Evolutionary conservation across 2,888 invertebrate species (phyloP).

Genomic region (Luperina nickerlii): DNA sequence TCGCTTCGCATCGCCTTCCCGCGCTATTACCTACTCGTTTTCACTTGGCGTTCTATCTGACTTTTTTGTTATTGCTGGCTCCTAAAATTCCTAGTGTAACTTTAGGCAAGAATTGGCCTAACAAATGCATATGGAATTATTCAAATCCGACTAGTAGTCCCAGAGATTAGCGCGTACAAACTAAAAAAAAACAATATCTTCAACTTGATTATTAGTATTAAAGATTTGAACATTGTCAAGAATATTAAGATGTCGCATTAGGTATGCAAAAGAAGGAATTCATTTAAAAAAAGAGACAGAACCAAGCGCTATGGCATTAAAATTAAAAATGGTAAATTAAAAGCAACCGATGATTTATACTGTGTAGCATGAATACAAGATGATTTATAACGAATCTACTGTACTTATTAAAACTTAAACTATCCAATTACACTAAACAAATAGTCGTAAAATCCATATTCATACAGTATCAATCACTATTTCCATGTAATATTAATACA

Average conservation of each 20-base stretch:
- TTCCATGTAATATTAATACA: slow-evolving; percentile 61
- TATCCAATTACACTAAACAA: slow-evolving; percentile 31
- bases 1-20: not conserved
- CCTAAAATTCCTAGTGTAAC: not conserved
- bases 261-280: not conserved
- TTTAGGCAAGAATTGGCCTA: not conserved
- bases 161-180: not conserved
- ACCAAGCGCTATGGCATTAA: not conserved
- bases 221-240: not conserved
- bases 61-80: not conserved
- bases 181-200: not conserved
- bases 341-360: not conserved
- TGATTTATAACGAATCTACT: not conserved
- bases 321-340: not conserved
- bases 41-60: not conserved
- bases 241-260: not conserved
- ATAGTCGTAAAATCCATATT: slow-evolving; percentile 46
- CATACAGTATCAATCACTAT: slow-evolving; percentile 51
- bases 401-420: not conserved
- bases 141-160: not conserved
- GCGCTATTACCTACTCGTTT: not conserved
- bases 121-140: not conserved
- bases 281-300: not conserved
- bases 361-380: not conserved
- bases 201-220: not conserved